These are phyloP conservation scores for Andrena fulva DNA, from an alignment of 2,888 invertebrate genomes.

Conservation along the genomic window DNA sequence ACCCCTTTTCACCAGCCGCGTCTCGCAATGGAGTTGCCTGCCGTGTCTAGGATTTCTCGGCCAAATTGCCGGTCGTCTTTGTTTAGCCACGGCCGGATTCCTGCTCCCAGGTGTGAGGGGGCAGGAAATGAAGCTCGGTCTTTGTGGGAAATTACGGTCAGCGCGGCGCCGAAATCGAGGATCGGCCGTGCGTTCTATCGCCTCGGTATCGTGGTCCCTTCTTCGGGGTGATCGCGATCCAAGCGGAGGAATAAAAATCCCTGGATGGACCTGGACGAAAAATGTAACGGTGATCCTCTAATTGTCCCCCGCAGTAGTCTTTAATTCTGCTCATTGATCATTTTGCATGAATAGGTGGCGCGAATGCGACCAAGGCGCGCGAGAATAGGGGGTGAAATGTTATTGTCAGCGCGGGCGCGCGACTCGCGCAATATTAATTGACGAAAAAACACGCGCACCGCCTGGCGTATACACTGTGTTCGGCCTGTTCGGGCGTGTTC, in stretches of 20 bases:
- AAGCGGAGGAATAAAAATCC: not conserved
- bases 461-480: no score
- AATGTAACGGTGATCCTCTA: no score
- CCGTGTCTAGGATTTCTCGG: constrained; percentile 42
- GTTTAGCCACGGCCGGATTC: constrained; percentile 45
- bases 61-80: constrained; percentile 44
- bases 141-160: constrained; percentile 24
- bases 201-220: constrained; percentile 11
- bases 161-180: constrained; percentile 26
- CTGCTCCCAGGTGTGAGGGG: constrained; percentile 22
- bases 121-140: constrained; percentile 43
- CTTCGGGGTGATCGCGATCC: not conserved
- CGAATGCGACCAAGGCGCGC: constrained; percentile 44
- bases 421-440: constrained; percentile 27
- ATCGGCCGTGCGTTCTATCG: constrained; percentile 36
- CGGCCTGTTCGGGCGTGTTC: not conserved
- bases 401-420: constrained; percentile 22
- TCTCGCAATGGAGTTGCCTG: constrained; percentile 28
- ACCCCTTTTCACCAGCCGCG: not conserved
- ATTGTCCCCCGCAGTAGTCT: no score
- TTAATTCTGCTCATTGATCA: constrained; percentile 30
- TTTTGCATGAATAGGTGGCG: constrained; percentile 12
- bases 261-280: not conserved
- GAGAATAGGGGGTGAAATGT: constrained; percentile 14
- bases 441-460: constrained; percentile 6